Evolutionary conservation across 2,888 invertebrate species (phyloP).

Genomic region (Heteropelma amictum): DNA sequence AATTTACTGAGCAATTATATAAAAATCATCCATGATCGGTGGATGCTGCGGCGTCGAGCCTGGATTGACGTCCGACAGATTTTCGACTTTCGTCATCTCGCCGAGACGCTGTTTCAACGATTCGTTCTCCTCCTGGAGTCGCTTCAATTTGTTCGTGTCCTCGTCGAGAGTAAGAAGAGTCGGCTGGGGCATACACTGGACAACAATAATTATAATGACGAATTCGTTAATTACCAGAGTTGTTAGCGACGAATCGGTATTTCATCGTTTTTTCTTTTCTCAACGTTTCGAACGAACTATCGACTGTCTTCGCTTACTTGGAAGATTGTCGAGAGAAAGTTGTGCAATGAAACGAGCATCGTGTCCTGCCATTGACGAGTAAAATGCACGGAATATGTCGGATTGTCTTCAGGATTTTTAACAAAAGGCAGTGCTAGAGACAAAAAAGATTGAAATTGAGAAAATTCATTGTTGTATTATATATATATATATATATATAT

Average conservation of each 20-base stretch:
- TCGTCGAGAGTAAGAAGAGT: slow-evolving; percentile 91
- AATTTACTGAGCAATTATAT: slow-evolving; percentile 88
- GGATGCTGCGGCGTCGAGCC: slow-evolving; percentile 85
- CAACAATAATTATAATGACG: slow-evolving; percentile 3
- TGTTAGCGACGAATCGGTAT: background rate
- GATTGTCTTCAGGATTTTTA: slow-evolving; percentile 94
- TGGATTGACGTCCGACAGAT: slow-evolving; percentile 82
- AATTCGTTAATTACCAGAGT: background rate
- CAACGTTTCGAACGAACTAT: background rate
- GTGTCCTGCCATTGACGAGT: slow-evolving; percentile 98
- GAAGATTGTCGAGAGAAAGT: slow-evolving; percentile 93
- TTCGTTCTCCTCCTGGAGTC: slow-evolving; percentile 91
- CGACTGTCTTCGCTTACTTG: slow-evolving; percentile 78
- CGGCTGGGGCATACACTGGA: slow-evolving; percentile 92
- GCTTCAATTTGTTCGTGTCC: slow-evolving; percentile 88
- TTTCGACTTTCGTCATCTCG: slow-evolving; percentile 79
- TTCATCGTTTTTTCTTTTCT: background rate
- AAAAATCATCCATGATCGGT: slow-evolving; percentile 94
- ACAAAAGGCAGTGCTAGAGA: slow-evolving; percentile 91
- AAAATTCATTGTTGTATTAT: too few species aligned
- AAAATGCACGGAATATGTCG: slow-evolving; percentile 92
- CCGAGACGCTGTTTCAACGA: slow-evolving; percentile 82
- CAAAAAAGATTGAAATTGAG: background rate
- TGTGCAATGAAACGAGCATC: slow-evolving; percentile 92
- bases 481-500: background rate